These are phyloP conservation scores for Amaurobius ferox DNA, from an alignment of 2,888 invertebrate species.

Conservation along the genomic window DNA sequence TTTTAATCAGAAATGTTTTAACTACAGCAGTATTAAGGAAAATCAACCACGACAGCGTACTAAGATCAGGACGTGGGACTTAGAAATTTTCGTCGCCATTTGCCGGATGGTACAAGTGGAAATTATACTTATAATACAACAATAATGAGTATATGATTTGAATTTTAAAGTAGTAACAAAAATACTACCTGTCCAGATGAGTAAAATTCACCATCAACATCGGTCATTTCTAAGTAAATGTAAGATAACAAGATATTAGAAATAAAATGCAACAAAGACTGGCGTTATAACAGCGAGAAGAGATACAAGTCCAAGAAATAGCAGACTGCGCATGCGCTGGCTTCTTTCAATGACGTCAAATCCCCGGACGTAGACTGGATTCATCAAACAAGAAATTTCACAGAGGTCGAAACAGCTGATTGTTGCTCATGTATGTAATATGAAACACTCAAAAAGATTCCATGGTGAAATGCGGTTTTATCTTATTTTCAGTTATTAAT, in stretches of 20 bases:
- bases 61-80: constrained; percentile 55
- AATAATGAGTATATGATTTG: background rate
- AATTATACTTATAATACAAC: background rate
- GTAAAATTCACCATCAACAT: constrained; percentile 43
- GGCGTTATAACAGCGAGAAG: background rate
- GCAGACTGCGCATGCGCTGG: constrained; percentile 40
- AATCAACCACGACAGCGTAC: background rate
- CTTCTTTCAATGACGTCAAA: constrained; percentile 33
- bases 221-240: constrained; percentile 35
- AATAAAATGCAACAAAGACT: background rate
- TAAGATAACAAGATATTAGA: background rate
- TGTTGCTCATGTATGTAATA: no score
- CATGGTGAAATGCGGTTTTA: no score
- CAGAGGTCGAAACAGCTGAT: constrained; percentile 51
- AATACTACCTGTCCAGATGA: constrained; percentile 47
- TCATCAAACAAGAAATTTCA: constrained; percentile 39
- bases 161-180: background rate
- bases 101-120: constrained; percentile 30
- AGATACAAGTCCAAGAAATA: constrained; percentile 57
- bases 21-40: no score
- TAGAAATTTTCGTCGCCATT: constrained; percentile 72
- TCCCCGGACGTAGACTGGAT: constrained; percentile 69
- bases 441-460: no score
- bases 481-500: no score
- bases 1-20: no score